Percentiles rank a stretch among this genome's conserved stretches.
phyloP scores from a whole-genome alignment of 2,888 invertebrate genomes.

The Eurytoma californica region DNA sequence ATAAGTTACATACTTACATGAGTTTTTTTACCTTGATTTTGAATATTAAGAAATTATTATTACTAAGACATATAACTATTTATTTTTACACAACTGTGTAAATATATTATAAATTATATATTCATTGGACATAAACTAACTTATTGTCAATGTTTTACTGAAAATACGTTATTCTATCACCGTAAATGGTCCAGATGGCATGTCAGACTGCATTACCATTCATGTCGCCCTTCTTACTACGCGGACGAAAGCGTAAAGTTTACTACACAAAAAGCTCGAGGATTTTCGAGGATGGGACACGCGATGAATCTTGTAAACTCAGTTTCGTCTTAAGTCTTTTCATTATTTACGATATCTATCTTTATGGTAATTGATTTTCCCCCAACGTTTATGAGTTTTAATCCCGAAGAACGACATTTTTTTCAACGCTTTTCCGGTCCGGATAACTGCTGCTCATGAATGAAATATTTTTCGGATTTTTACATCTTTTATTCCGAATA shows the following conservation, averaged over 20 bases:
- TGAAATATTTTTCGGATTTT: no score
- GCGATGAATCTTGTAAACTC: constrained; percentile 23
- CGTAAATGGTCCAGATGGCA: constrained; percentile 15
- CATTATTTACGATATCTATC: constrained; percentile 23
- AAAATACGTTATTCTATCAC: no score
- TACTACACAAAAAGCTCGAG: neutral
- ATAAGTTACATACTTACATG: no score
- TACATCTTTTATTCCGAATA: no score
- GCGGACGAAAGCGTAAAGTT: constrained; percentile 14
- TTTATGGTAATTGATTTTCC: constrained; percentile 8
- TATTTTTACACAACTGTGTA: no score
- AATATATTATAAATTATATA: no score
- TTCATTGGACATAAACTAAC: no score
- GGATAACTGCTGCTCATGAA: no score
- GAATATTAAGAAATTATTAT: no score
- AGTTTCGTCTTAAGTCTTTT: constrained; percentile 11
- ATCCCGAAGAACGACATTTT: neutral
- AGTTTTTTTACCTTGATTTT: no score
- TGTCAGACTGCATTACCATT: constrained; percentile 42
- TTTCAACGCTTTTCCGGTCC: neutral
- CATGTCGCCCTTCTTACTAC: constrained; percentile 15
- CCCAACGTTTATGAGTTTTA: constrained; percentile 2
- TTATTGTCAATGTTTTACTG: no score
- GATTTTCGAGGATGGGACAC: neutral
- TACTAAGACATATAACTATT: no score